phyloP scores from a whole-genome alignment of 2,888 invertebrate genomes.

The Papilio elwesi region DNA sequence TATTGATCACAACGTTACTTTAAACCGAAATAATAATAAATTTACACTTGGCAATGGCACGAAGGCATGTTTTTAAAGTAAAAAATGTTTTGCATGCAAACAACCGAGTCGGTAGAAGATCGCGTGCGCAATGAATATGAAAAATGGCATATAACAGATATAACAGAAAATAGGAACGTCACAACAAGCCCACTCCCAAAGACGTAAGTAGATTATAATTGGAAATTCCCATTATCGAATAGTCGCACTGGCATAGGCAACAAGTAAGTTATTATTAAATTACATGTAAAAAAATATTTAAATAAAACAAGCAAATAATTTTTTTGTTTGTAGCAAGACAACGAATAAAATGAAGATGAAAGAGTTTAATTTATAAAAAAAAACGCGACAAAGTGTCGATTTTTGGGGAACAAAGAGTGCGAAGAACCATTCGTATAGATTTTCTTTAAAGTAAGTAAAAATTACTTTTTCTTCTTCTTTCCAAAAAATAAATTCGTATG shows the following conservation, averaged over 20 bases:
- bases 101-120: constrained; percentile 53
- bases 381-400: no score
- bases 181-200: constrained; percentile 31
- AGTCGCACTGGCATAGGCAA: background rate
- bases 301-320: no score
- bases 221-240: constrained; percentile 27
- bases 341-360: no score
- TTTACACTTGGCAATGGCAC: constrained; percentile 52
- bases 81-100: constrained; percentile 46
- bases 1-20: constrained; percentile 49
- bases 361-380: no score
- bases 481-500: background rate
- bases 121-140: constrained; percentile 63
- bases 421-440: no score
- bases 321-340: no score
- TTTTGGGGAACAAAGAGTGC: no score
- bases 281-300: background rate
- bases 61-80: constrained; percentile 61
- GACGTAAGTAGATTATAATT: constrained; percentile 20
- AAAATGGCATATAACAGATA: constrained; percentile 43
- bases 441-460: no score
- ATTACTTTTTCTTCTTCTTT: no score
- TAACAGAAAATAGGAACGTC: constrained; percentile 38
- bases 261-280: background rate
- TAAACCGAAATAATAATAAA: constrained; percentile 43